These are phyloP conservation scores for Phenganax stokvisi DNA, from an alignment of 92 coral and sea anemone genomes.

Conservation along the genomic window DNA sequence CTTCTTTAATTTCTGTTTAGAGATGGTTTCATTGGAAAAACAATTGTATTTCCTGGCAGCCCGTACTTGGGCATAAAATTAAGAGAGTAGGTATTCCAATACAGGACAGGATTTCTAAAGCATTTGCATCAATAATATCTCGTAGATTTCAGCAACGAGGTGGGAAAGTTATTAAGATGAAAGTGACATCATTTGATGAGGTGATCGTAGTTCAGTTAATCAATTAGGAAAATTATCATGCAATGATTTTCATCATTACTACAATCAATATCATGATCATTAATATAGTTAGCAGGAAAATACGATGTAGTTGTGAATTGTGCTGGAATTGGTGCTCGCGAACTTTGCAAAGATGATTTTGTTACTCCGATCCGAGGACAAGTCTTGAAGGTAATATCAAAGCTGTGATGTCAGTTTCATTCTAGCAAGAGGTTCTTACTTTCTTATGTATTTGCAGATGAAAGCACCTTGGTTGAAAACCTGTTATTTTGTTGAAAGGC, in stretches of 20 bases:
- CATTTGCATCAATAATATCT: neutral
- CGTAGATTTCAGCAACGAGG: conserved; percentile 67
- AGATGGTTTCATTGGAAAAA: conserved; percentile 14
- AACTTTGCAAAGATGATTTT: conserved; percentile 56
- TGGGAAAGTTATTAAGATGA: conserved; percentile 56
- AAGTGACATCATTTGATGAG: conserved; percentile 62
- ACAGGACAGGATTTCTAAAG: neutral
- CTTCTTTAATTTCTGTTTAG: neutral
- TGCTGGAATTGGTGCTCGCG: conserved; percentile 64
- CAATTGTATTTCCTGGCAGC: conserved; percentile 8
- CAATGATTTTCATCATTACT: neutral
- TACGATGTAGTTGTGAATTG: conserved; percentile 92
- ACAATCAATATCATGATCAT: neutral
- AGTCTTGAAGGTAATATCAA: conserved; percentile 60
- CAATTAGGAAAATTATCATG: neutral
- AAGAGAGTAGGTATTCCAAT: conserved; percentile 16
- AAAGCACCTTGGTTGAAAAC: conserved; percentile 84
- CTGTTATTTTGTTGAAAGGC: conserved; percentile 28
- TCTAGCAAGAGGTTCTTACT: neutral
- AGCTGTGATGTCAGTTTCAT: neutral
- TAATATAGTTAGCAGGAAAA: conserved; percentile 56
- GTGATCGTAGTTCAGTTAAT: conserved; percentile 29
- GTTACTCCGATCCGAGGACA: conserved; percentile 80
- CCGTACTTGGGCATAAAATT: conserved; percentile 15
- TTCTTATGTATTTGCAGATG: conserved; percentile 44